Percentiles rank a stretch among this genome's conserved stretches.
Evolutionary conservation across 2,113 vertebrate species (phyloP).

Genomic region (Paracanthobrama guichenoti): DNA sequence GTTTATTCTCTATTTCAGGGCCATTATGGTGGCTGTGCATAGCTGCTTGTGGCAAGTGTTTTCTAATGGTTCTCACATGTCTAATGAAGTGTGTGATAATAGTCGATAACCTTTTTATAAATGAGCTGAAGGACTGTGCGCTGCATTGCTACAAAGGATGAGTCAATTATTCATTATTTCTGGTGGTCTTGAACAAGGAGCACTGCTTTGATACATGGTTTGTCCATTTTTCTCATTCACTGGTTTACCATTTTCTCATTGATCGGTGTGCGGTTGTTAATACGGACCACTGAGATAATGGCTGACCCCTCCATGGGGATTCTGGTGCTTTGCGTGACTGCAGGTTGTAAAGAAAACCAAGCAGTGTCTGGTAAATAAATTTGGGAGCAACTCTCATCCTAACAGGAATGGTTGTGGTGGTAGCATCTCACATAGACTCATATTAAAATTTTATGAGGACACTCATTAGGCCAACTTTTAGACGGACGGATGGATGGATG

Average conservation of each 20-base stretch:
- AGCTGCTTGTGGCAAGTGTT: slow-evolving; percentile 20
- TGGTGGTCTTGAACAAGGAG: slow-evolving; percentile 22
- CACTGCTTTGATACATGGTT: slow-evolving; percentile 33
- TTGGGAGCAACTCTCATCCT: background rate
- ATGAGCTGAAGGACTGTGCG: slow-evolving; percentile 48
- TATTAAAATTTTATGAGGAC: too few species aligned
- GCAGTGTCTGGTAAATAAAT: background rate
- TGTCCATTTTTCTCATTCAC: slow-evolving; percentile 37
- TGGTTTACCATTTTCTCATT: slow-evolving; percentile 36
- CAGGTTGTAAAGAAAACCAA: slow-evolving; percentile 55
- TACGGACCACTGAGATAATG: slow-evolving; percentile 52
- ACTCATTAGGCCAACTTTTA: too few species aligned
- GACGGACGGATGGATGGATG: too few species aligned
- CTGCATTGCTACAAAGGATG: slow-evolving; percentile 46
- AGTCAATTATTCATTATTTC: slow-evolving; percentile 50
- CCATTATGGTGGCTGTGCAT: background rate
- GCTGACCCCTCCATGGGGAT: slow-evolving; percentile 43
- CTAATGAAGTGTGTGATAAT: slow-evolving; percentile 55
- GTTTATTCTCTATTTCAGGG: background rate
- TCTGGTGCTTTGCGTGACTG: slow-evolving; percentile 43
- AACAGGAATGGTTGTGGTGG: background rate
- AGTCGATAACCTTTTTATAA: slow-evolving; percentile 58
- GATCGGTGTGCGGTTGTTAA: slow-evolving; percentile 43
- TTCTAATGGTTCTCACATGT: slow-evolving; percentile 53
- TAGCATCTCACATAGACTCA: background rate